A percentile compares a stretch with the other conserved stretches of the same genome.
Conservation (phyloP, 2,797 vertebrate genomes). For the Danionella dracula region DNA sequence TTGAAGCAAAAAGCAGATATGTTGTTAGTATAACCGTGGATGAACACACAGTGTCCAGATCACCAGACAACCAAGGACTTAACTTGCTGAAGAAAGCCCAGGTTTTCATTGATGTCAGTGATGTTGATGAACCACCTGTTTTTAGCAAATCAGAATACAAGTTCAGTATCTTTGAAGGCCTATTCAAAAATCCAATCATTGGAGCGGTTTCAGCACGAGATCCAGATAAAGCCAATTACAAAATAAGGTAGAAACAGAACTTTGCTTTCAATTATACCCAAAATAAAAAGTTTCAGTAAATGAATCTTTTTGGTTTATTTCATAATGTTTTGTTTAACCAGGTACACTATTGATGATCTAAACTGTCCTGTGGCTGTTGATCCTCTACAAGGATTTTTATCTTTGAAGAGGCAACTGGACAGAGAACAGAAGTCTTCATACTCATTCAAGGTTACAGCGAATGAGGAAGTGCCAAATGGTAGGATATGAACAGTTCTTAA, state of each 20-base stretch:
- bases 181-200: constrained; percentile 51
- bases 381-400: constrained; percentile 55
- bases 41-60: constrained; percentile 65
- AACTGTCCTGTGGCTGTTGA: constrained; percentile 61
- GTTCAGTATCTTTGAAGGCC: constrained; percentile 77
- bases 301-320: not conserved
- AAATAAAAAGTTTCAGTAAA: not conserved
- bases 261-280: not conserved
- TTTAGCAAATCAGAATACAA: constrained; percentile 71
- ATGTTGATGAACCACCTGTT: constrained; percentile 85
- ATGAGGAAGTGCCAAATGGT: constrained; percentile 60
- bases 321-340: constrained; percentile 33
- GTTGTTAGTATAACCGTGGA: constrained; percentile 70
- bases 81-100: constrained; percentile 58
- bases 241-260: constrained; percentile 68
- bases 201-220: constrained; percentile 76
- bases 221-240: constrained; percentile 67
- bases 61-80: constrained; percentile 55
- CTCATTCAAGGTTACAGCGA: constrained; percentile 62
- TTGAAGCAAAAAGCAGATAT: constrained; percentile 68
- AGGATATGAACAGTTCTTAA: constrained; percentile 1
- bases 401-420: constrained; percentile 59
- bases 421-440: constrained; percentile 57
- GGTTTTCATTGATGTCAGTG: constrained; percentile 72
- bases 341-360: constrained; percentile 62